phyloP scores from a whole-genome alignment of 2,113 vertebrate genomes.

The Labeo catla region DNA sequence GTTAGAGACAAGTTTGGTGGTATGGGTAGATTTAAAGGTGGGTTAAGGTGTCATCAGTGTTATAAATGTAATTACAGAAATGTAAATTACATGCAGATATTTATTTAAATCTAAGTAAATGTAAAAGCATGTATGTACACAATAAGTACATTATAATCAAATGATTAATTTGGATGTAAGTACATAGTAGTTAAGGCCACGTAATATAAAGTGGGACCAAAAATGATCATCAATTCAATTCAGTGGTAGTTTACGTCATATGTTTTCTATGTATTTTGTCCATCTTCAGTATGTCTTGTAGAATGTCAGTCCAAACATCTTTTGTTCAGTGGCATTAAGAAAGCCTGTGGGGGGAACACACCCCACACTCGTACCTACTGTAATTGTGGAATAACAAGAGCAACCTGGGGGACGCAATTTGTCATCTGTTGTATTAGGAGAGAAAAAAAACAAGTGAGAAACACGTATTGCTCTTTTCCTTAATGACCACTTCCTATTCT shows the following conservation, averaged over 20 bases:
- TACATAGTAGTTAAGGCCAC: too few relatives aligned
- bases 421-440: conserved; percentile 60
- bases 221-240: neutral
- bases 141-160: too few relatives aligned
- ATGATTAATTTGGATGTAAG: too few relatives aligned
- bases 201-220: too few relatives aligned
- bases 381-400: conserved; percentile 64
- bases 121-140: too few relatives aligned
- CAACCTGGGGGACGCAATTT: conserved; percentile 62
- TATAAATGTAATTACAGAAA: too few relatives aligned
- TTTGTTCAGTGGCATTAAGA: neutral
- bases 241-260: neutral
- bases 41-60: too few relatives aligned
- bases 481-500: conserved; percentile 60
- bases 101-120: too few relatives aligned
- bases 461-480: conserved; percentile 60
- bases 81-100: too few relatives aligned
- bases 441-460: conserved; percentile 51
- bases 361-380: conserved; percentile 44
- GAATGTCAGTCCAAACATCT: neutral
- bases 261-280: neutral
- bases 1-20: too few relatives aligned
- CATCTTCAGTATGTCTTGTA: neutral
- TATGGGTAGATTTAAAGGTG: too few relatives aligned
- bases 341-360: neutral